Evolutionary conservation across 2,797 vertebrate species (phyloP), one percentile per base, ranked within the genome.

Genomic region (Nyctalus aviator): DNA sequence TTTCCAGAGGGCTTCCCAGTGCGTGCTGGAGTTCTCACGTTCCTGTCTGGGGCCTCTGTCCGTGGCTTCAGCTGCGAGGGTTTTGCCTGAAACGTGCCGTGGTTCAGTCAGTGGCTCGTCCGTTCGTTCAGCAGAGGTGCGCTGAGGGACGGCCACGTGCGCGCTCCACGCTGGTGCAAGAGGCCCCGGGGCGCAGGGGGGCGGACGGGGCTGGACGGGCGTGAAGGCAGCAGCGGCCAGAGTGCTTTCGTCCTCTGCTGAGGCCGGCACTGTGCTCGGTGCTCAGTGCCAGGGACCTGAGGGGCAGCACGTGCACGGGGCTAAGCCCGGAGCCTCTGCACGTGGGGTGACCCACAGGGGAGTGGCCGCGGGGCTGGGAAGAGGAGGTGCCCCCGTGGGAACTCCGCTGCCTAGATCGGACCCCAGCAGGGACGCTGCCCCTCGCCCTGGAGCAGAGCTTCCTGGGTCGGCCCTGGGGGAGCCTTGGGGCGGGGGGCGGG

Each of bases 151-250:
- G 20, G 13, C 53, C 5, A 1, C 1, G 27, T 3, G 35, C 11
- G 4, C 20, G 53, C 62, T 41, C 46, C 14, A 8, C 3, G 8
- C 76, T 21, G 0, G 2, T 57, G 20, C 7, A 0, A 23, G 12
- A 17, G 25, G 12, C 35, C 10, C 3, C 4, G n/a, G n/a, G 64
- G 64, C 30, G 27, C 8, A n/a, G 6, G 14, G 13, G 30, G 62
- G 57, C 11, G 0, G 2, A 3, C 13, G 13, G 59, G 27, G 12
- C 57, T 59, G 57, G 57, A 2, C 35, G 41, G 8, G 0, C 32
- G 25, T 11, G 53, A 13, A 1, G 44, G 25, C 1, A 2, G 62
- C 3, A 3, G 23, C 8, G 11, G 21, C 44, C 32, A 0, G 13
- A 44, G 18, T 15, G 41, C 41, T 41, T 3, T 48, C 64, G 44